phyloP scores from a whole-genome alignment of 2,888 invertebrate species.

The Orthosia incerta region DNA sequence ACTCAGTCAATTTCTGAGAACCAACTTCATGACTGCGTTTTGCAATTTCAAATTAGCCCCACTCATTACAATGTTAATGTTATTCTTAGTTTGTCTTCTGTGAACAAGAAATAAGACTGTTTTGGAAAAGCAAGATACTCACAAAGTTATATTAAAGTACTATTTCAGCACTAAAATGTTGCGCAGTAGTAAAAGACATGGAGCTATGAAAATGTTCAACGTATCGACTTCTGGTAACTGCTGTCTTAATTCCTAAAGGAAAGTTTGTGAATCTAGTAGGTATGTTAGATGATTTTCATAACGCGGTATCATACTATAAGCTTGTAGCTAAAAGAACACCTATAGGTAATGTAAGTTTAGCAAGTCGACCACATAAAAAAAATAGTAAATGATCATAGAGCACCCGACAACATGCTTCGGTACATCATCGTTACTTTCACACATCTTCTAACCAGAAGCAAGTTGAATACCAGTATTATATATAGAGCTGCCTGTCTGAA shows the following conservation, averaged over 20 bases:
- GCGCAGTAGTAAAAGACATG: neutral
- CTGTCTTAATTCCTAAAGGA: neutral
- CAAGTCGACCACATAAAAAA: too few species aligned
- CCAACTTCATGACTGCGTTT: conserved; percentile 16
- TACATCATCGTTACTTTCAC: neutral
- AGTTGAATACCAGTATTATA: too few species aligned
- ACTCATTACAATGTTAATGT: conserved; percentile 26
- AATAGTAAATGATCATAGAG: too few species aligned
- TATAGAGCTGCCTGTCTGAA: too few species aligned
- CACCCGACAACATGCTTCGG: neutral
- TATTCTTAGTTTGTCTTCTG: conserved; percentile 25
- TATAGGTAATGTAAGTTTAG: neutral
- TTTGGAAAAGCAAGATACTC: conserved; percentile 7
- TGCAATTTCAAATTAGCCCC: conserved; percentile 24
- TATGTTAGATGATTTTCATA: too few species aligned
- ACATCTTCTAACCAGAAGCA: too few species aligned
- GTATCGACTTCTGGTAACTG: neutral
- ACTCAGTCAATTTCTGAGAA: conserved; percentile 4
- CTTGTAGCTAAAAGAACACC: neutral
- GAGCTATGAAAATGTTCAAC: neutral
- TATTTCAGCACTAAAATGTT: conserved; percentile 13
- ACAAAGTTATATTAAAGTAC: conserved; percentile 12
- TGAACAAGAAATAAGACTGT: conserved; percentile 7
- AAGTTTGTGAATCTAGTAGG: too few species aligned
- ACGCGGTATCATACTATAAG: neutral